phyloP scores from a whole-genome alignment of 1,140 invertebrate species.

The Platyura marginata region DNA sequence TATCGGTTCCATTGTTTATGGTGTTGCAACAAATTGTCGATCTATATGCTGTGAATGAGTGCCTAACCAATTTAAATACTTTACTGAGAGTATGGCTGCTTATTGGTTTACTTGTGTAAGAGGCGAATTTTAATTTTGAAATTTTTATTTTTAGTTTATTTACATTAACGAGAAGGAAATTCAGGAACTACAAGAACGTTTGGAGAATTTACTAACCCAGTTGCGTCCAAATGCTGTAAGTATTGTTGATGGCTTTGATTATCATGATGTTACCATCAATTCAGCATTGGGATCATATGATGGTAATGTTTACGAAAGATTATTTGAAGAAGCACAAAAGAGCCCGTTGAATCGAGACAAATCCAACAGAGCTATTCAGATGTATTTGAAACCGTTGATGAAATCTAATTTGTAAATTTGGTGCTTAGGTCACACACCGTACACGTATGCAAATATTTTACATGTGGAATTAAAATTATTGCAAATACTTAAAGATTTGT shows the following conservation, averaged over 20 bases:
- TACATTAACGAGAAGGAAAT: slow-evolving; percentile 41
- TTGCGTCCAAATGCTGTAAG: slow-evolving; percentile 78
- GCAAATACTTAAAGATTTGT: no score
- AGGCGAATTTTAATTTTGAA: background rate
- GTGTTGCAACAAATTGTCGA: slow-evolving; percentile 53
- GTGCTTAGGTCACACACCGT: no score
- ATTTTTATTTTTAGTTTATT: slow-evolving; percentile 36
- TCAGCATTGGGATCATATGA: slow-evolving; percentile 78
- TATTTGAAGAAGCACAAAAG: slow-evolving; percentile 68
- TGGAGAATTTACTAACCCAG: slow-evolving; percentile 44
- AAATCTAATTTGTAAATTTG: no score
- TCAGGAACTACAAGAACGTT: slow-evolving; percentile 36
- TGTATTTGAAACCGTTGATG: slow-evolving; percentile 63
- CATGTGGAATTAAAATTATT: no score
- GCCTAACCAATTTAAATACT: slow-evolving; percentile 28
- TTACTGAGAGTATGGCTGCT: background rate
- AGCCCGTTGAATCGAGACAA: slow-evolving; percentile 71
- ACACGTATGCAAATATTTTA: no score
- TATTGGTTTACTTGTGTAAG: background rate
- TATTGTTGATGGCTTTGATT: slow-evolving; percentile 80
- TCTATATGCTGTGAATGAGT: slow-evolving; percentile 55
- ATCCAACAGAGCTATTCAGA: slow-evolving; percentile 54
- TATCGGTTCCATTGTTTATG: slow-evolving; percentile 36
- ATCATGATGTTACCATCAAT: slow-evolving; percentile 58
- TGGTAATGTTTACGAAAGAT: slow-evolving; percentile 75